Conservation (phyloP, 92 coral and sea anemone species). For the Palythoa grandiflora region DNA sequence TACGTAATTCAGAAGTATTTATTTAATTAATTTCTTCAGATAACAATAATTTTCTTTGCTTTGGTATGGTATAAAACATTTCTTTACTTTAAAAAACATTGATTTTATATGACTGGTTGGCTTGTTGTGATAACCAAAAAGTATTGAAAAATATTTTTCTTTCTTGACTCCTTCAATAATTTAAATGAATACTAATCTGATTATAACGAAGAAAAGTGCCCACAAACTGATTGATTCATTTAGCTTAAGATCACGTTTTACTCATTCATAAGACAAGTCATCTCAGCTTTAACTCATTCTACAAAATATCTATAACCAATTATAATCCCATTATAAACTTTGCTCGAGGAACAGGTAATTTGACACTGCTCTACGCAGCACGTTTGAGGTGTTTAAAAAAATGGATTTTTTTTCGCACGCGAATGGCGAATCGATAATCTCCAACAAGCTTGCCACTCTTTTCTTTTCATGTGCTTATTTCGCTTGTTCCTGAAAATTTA, state of each 20-base stretch:
- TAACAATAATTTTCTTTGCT: not conserved
- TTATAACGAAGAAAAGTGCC: slow-evolving; percentile 11
- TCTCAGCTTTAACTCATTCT: slow-evolving; percentile 24
- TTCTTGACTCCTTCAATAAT: slow-evolving; percentile 16
- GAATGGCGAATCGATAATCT: not conserved
- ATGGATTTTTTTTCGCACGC: not conserved
- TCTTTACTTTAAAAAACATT: too few relatives aligned
- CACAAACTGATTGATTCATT: slow-evolving; percentile 26
- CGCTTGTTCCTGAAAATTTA: too few relatives aligned
- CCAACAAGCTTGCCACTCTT: not conserved
- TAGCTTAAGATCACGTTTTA: slow-evolving; percentile 33
- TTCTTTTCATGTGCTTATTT: not conserved
- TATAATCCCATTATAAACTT: slow-evolving; percentile 30
- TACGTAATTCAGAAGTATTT: too few relatives aligned
- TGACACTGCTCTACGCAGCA: not conserved
- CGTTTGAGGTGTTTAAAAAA: not conserved
- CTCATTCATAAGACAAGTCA: slow-evolving; percentile 10
- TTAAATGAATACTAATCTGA: slow-evolving; percentile 15
- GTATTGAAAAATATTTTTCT: too few relatives aligned
- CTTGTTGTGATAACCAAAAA: not conserved
- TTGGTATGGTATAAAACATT: not conserved
- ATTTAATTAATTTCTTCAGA: not conserved
- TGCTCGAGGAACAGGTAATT: slow-evolving; percentile 10
- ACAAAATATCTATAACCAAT: slow-evolving; percentile 23
- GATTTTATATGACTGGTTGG: not conserved